Evolutionary conservation across 35 echinoderm and acorn worm species (phyloP).

Genomic region (Patiria miniata): DNA sequence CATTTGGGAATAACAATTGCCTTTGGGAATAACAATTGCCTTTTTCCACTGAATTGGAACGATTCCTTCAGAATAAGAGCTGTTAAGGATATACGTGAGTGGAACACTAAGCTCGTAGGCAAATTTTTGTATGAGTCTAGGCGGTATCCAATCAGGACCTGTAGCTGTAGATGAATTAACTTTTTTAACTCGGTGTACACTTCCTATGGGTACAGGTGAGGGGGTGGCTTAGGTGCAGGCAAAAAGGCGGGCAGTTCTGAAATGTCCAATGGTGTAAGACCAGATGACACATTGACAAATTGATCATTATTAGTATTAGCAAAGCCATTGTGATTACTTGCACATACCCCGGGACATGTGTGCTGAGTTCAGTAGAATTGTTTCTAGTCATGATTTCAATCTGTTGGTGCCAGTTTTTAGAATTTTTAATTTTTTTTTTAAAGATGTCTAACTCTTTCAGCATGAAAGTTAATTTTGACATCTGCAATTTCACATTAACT

Average conservation of each 20-base stretch:
- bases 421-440: background rate
- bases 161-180: background rate
- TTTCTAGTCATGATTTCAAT: background rate
- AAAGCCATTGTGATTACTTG: background rate
- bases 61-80: slow-evolving; percentile 1
- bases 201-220: slow-evolving; percentile 16
- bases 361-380: background rate
- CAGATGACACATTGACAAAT: slow-evolving; percentile 26
- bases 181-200: slow-evolving; percentile 6
- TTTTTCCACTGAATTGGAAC: slow-evolving; percentile 48
- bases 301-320: slow-evolving; percentile 1
- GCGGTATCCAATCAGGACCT: slow-evolving; percentile 11
- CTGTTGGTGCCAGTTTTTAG: slow-evolving; percentile 27
- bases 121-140: slow-evolving; percentile 27
- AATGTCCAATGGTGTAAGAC: slow-evolving; percentile 10
- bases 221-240: background rate
- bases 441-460: slow-evolving; percentile 14
- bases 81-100: slow-evolving; percentile 25
- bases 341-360: background rate
- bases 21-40: slow-evolving; percentile 41
- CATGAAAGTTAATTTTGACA: slow-evolving; percentile 13
- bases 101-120: slow-evolving; percentile 29
- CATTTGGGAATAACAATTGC: no score
- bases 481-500: slow-evolving; percentile 14
- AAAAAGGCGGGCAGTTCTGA: background rate